Evolutionary conservation across 2,113 vertebrate genomes (phyloP), one percentile per base, ranked within the genome.

Genomic region (Zootoca vivipara): DNA sequence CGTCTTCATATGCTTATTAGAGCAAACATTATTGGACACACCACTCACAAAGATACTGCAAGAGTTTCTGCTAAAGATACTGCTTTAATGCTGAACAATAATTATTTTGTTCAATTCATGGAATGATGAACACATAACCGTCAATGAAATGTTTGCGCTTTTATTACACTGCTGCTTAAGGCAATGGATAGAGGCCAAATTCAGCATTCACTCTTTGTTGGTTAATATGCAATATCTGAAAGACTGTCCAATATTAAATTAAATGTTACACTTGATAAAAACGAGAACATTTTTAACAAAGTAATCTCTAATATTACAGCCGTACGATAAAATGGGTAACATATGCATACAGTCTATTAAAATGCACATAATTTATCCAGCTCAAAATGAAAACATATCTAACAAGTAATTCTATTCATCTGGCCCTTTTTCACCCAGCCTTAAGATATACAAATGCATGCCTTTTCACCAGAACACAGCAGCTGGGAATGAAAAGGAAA

Each of bases 401-500:
- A 96, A 95, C 95, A 97, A 97, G 95, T 96, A 96, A 96, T 91
- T 95, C 96, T 90, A 97, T 97, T 97, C 96, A 97, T 97, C 96
- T 96, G 91, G 93, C 82, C 92, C 89, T 96, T 95, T 96, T 96
- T 95, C 93, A 94, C 90, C 93, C 91, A 92, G 93, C 89, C 93
- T 96, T 96, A 95, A 96, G 95, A 96, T 95, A 98, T 97, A 98
- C 97, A 98, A 98, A 98, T 97, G 97, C 96, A 96, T 97, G 97
- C 96, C 97, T 97, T 97, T 97, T 96, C 97, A 96, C 94, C 96
- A 96, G 97, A 97, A 98, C 97, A 96, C 95, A 97, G 98, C 98
- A 98, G 98, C 98, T 99, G 98, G 95, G 96, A 97, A 97, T 98
- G 98, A 98, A 98, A 98, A 97, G 96, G 96, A 97, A 95, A 98